phyloP scores from a whole-genome alignment of 2,888 invertebrate genomes.

The Caenorhabditis sp. region DNA sequence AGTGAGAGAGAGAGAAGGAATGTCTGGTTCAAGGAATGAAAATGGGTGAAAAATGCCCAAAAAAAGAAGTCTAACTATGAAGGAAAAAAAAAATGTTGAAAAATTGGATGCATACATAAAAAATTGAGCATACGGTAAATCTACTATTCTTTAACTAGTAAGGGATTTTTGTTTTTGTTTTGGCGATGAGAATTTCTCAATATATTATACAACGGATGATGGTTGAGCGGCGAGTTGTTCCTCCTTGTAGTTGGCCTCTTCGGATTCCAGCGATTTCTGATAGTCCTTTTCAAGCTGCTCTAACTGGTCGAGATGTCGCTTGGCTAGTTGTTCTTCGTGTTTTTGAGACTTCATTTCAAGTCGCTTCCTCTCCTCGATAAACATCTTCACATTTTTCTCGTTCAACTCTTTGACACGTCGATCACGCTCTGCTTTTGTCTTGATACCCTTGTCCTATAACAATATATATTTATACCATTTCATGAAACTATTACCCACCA shows the following conservation, averaged over 20 bases:
- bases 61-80: neutral
- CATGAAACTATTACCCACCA: too few species aligned
- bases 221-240: conserved; percentile 64
- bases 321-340: conserved; percentile 67
- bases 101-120: neutral
- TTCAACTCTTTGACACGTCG: conserved; percentile 88
- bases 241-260: conserved; percentile 66
- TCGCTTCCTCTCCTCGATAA: conserved; percentile 70
- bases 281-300: conserved; percentile 64
- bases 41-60: neutral
- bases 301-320: conserved; percentile 64
- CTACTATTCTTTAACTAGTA: neutral
- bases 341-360: conserved; percentile 65
- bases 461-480: too few species aligned
- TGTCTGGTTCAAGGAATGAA: neutral
- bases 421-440: conserved; percentile 92
- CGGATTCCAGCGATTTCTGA: conserved; percentile 60
- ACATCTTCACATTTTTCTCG: conserved; percentile 77
- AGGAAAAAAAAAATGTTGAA: neutral
- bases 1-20: neutral
- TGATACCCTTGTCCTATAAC: conserved; percentile 87
- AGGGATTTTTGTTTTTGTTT: conserved; percentile 1
- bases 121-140: neutral
- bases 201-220: conserved; percentile 62
- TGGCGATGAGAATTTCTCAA: neutral